Conservation (phyloP, 2,113 vertebrate genomes). For the Lepus americanus region DNA sequence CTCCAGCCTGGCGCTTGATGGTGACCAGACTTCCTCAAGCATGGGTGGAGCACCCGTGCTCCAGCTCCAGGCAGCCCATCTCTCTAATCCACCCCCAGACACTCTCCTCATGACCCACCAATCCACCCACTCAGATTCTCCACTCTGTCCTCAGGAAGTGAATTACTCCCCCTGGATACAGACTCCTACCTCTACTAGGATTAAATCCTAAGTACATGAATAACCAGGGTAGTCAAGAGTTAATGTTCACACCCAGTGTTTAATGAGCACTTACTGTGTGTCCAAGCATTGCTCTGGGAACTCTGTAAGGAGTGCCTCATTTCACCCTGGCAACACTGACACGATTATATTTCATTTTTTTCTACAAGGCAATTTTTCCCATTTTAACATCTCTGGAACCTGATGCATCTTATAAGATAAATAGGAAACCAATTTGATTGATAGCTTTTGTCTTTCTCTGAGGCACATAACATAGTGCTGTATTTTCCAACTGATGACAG, state of each 20-base stretch:
- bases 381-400: constrained; percentile 9
- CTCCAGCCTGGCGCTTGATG: not conserved
- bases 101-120: not conserved
- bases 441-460: not conserved
- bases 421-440: not conserved
- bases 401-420: not conserved
- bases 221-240: not conserved
- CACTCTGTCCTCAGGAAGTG: not conserved
- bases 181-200: not conserved
- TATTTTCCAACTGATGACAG: not conserved
- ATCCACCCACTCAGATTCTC: not conserved
- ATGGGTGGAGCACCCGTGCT: not conserved
- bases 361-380: not conserved
- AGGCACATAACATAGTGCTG: not conserved
- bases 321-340: not conserved
- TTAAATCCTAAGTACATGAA: not conserved
- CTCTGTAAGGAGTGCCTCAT: not conserved
- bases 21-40: not conserved
- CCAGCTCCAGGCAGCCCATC: not conserved
- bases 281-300: not conserved
- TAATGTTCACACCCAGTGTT: not conserved
- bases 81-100: not conserved
- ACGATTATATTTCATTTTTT: not conserved
- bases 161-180: not conserved
- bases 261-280: too few relatives aligned